Conservation (phyloP, 2,113 vertebrate species). For the Hypanus sabinus region DNA sequence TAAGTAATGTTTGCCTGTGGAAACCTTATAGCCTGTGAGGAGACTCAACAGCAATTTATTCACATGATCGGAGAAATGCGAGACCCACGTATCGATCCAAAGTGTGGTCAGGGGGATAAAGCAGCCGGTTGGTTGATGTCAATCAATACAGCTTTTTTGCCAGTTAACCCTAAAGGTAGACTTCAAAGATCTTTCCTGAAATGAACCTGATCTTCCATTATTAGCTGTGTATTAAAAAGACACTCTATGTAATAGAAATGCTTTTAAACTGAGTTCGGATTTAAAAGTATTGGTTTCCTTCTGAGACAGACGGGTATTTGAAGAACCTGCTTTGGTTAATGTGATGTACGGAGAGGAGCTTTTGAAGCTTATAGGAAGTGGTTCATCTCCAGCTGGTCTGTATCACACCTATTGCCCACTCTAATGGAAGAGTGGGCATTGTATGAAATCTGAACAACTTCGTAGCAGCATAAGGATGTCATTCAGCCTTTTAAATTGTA, state of each 20-base stretch:
- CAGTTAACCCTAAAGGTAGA: not conserved
- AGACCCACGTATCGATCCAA: not conserved
- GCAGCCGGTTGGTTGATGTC: not conserved
- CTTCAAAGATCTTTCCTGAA: not conserved
- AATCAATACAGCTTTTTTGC: slow-evolving; percentile 35
- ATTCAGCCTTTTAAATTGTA: not conserved
- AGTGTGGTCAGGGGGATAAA: slow-evolving; percentile 13
- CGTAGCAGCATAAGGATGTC: too few species aligned
- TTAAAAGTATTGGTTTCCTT: slow-evolving; percentile 2
- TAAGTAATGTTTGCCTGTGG: slow-evolving; percentile 31
- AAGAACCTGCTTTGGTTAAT: not conserved
- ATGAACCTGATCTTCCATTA: not conserved
- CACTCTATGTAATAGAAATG: not conserved
- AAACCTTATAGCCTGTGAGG: slow-evolving; percentile 16
- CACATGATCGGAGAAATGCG: not conserved
- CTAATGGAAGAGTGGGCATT: not conserved
- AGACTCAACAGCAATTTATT: slow-evolving; percentile 7
- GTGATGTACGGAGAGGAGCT: not conserved
- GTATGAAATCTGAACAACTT: too few species aligned
- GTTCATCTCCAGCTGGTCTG: not conserved
- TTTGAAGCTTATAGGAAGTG: not conserved
- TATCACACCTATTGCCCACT: not conserved
- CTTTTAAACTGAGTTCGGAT: not conserved
- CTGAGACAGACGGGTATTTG: not conserved
- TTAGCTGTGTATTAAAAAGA: not conserved